Evolutionary conservation across 2,797 vertebrate species (phyloP).

Genomic region (Acanthopagrus latus): DNA sequence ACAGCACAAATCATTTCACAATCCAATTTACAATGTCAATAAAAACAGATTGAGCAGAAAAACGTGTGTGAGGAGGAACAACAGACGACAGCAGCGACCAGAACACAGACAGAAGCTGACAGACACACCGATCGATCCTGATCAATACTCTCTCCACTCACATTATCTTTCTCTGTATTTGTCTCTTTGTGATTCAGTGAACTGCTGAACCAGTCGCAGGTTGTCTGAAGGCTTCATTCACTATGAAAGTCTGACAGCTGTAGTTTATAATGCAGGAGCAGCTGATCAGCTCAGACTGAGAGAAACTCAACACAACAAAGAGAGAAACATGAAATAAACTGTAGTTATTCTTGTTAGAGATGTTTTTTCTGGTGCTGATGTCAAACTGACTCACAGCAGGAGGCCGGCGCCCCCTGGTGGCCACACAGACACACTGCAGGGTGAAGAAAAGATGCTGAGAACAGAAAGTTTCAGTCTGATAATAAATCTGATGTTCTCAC

Average conservation of each 20-base stretch:
- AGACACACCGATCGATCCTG: neutral
- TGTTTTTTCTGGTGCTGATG: neutral
- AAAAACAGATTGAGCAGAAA: neutral
- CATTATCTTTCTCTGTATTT: neutral
- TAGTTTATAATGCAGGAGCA: neutral
- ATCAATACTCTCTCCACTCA: neutral
- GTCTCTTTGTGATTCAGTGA: no score
- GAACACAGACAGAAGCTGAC: neutral
- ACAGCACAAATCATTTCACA: no score
- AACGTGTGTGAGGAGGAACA: neutral
- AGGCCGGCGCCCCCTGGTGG: constrained; percentile 9
- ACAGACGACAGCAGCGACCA: no score
- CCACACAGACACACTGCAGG: constrained; percentile 6
- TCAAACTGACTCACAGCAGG: neutral
- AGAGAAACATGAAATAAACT: neutral
- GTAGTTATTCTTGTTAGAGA: neutral
- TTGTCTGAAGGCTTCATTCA: no score
- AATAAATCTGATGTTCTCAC: no score
- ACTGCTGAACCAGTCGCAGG: neutral
- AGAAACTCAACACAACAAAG: neutral
- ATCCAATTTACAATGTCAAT: neutral
- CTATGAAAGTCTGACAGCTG: neutral
- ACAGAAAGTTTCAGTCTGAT: no score
- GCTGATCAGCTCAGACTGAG: neutral
- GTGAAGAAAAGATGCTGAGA: no score